Evolutionary conservation across 2,797 vertebrate genomes (phyloP), one percentile per base, ranked within the genome.

Genomic region (Gila robusta): DNA sequence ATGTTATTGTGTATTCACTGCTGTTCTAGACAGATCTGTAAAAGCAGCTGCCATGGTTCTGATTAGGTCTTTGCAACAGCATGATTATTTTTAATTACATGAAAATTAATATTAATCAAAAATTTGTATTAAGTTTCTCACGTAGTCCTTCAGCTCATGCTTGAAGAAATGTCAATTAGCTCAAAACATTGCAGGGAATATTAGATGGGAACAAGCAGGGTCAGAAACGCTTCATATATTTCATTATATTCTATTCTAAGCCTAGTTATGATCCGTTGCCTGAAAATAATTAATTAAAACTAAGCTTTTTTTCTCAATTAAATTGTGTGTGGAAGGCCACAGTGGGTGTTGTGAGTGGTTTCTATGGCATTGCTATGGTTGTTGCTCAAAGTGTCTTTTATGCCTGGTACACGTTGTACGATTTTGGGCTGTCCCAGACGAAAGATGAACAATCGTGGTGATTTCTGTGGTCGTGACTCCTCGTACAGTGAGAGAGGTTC

Each of bases 81-180:
- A 28, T 28, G 28, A 76, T 76, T 35, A 10, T 23, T 76, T 54
- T 23, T 23, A 76, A 76, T 74, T 52, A 3, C 26, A 11, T 74
- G n/a, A 26, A 73, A 47, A 8, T 47, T 67, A 0, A 32, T 49
- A 52, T 47, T 47, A 74, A 32, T 52, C 26, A 32, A 21, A 74
- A 49, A 49, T 52, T 35, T 47, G 17, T 35, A 76, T 76, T 54
- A 54, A 37, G 49, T 28, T 54, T 12, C 2, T 54, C 3, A 35
- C 47, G 14, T 54, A 35, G 17, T 35, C 28, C 28, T 52, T 21
- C 28, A 76, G 47, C 19, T 54, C 35, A 54, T 54, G 28, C 28
- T 54, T 54, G 28, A 76, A 76, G 49, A 54, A 76, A 54, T 76
- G 28, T 54, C 10, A 76, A 35, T 76, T 54, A 49, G 71, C 19